These are phyloP conservation scores for Epinotia brunnichana DNA, from an alignment of 2,888 invertebrate species.

Conservation along the genomic window DNA sequence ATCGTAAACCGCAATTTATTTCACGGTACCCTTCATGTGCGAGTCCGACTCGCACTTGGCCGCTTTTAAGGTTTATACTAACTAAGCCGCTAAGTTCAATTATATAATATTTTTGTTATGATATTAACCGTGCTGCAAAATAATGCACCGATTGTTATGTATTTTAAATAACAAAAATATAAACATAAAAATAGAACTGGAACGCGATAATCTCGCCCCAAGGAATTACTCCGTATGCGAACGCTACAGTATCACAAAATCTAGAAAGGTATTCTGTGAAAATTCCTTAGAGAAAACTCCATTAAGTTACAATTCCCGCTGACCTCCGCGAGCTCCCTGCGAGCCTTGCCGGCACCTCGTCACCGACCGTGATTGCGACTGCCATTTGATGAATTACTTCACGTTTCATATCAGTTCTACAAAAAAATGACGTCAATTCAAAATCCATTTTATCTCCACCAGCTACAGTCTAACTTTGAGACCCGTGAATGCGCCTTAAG, in stretches of 20 bases:
- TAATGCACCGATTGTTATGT: no score
- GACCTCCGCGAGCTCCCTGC: conserved; percentile 57
- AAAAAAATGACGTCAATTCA: conserved; percentile 40
- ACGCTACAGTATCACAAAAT: conserved; percentile 10
- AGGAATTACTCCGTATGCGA: neutral
- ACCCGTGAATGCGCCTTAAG: conserved; percentile 16
- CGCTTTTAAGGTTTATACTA: no score
- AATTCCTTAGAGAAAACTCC: conserved; percentile 45
- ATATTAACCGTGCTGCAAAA: no score
- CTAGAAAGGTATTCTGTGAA: conserved; percentile 1
- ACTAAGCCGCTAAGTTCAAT: no score
- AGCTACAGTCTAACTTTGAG: conserved; percentile 23
- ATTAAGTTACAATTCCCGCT: conserved; percentile 64
- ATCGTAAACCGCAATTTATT: no score
- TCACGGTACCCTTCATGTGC: no score
- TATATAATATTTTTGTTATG: no score
- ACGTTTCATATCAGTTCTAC: conserved; percentile 58
- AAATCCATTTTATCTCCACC: conserved; percentile 14
- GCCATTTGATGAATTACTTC: conserved; percentile 73
- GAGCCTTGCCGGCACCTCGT: conserved; percentile 61
- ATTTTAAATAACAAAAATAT: neutral
- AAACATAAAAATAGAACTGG: neutral
- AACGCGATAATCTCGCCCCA: conserved; percentile 3
- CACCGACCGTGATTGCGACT: conserved; percentile 72
- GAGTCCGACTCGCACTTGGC: no score